Base-by-base conservation (phyloP, 1,140 invertebrate species). In the Listronotus oregonensis region DNA sequence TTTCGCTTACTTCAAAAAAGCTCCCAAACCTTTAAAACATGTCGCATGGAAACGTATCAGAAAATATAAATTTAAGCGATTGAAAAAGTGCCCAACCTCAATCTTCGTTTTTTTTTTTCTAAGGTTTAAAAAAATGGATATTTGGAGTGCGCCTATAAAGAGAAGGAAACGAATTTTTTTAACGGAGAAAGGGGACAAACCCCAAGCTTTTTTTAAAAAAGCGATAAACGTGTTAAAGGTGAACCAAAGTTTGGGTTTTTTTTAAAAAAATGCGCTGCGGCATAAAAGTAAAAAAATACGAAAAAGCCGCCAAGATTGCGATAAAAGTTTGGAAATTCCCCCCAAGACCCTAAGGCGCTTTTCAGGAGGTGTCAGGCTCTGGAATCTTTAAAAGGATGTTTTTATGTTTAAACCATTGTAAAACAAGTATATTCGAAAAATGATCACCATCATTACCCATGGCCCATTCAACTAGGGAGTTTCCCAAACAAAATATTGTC, bases 191-290 rank as follows among this genome's bases (percentile, higher is more conserved):
- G 95, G 86, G 81, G 83, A 89, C 34, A 85, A 90, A 67, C 94
- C 96, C n/a, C 77, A 80, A 82, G 31, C 84, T 83, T 62, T 99
- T n/a, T n/a, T 98, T 74, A 89, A 88, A 9, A 86, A 85, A 73
- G 91, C 92, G 3, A 84, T 94, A 15, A 85, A 88, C 63, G 66
- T 87, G 82, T 86, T 1, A 85, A 86, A 47, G 82, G 85, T 10
- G 87, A 90, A 65, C 86, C 47, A 81, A 85, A 60, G 89, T 95
- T 83, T 89, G 67, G 85, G 89, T 17, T 82, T 92, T 17, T 90
- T 93, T 69, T 88, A 91, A 49, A 98, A 98, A 81, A 99, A 99
- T 85, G 94, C 61, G 95, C 96, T 6, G 95, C 96, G 5, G 93
- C 89, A 6, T 89, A 94, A 98, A 98, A 76, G 77, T 88, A 58